These are phyloP conservation scores for Danio aesculapii DNA, from an alignment of 2,797 vertebrate genomes.

Conservation along the genomic window DNA sequence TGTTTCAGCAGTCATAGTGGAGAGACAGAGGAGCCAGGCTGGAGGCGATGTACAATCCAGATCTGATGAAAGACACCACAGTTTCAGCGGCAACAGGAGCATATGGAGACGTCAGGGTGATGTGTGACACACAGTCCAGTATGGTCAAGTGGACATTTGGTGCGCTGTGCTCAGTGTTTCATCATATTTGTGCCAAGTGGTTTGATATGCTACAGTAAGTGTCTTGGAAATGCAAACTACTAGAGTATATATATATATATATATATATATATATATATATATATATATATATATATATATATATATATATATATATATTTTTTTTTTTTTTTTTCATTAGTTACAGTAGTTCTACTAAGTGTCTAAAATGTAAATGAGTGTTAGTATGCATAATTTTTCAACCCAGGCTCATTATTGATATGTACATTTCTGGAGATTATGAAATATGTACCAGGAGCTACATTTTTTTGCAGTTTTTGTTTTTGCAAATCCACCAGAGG, in stretches of 20 bases:
- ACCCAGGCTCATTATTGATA: no score
- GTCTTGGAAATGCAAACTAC: no score
- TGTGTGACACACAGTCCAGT: constrained; percentile 25
- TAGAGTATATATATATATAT: no score
- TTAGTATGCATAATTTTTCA: not conserved
- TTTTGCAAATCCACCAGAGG: no score
- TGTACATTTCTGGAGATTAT: no score
- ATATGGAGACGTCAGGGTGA: constrained; percentile 51
- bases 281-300: no score
- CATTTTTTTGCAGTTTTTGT: no score
- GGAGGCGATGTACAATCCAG: constrained; percentile 25
- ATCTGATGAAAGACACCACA: constrained; percentile 49
- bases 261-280: no score
- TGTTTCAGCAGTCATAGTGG: constrained; percentile 28
- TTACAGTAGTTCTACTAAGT: not conserved
- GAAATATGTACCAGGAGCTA: no score
- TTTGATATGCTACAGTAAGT: not conserved
- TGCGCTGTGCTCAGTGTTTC: constrained; percentile 8
- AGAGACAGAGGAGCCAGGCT: constrained; percentile 10
- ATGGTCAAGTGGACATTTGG: constrained; percentile 53
- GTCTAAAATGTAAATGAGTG: not conserved
- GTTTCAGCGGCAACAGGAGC: constrained; percentile 29
- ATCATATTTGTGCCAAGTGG: constrained; percentile 23
- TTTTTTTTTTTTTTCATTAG: no score
- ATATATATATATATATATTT: no score